Evolutionary conservation across 1,140 invertebrate species (phyloP), one percentile per base, ranked within the genome.

Genomic region (Portunus trituberculatus): DNA sequence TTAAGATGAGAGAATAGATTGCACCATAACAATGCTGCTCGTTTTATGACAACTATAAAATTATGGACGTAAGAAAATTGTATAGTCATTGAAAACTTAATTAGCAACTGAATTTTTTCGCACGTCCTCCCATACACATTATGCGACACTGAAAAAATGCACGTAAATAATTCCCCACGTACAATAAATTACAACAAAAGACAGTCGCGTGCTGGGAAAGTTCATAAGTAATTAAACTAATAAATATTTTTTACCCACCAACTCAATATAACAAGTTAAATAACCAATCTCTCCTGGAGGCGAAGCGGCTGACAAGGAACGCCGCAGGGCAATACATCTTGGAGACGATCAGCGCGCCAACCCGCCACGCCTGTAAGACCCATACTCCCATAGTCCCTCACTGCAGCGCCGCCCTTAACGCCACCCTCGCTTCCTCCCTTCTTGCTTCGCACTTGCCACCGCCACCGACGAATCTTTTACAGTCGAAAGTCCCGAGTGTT

Each of bases 211-310:
- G 67, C n/a, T 8, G 48, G 28, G 25, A 87, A 94, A 94, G 86
- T 94, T 94, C n/a, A 32, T 67, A 94, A 94, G 93, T 94, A 94
- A 94, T 94, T 94, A 94, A 94, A 94, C 93, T 90, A 94, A 94
- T 94, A 94, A 94, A 94, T 94, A 94, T 90, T 89, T 52, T 90
- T 93, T 59, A 89, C 86, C 59, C 28, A n/a, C 20, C 59, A 89
- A 94, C 86, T 88, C 93, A 94, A 94, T 94, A 94, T 94, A 94
- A 90, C 93, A 94, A 94, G 86, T 94, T 94, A 94, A 94, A 94
- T 94, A 94, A 94, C 86, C 93, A 94, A 94, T 94, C 93, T 94
- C 84, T 59, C n/a, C n/a, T 25, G 16, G 92, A 93, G 82, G 59
- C 86, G 93, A 67, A 46, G 48, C 46, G 46, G 45, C 93, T 90